A percentile compares a stretch with the other conserved stretches of the same genome.
Conservation (phyloP, 2,113 vertebrate species). For the Octodon degus region DNA sequence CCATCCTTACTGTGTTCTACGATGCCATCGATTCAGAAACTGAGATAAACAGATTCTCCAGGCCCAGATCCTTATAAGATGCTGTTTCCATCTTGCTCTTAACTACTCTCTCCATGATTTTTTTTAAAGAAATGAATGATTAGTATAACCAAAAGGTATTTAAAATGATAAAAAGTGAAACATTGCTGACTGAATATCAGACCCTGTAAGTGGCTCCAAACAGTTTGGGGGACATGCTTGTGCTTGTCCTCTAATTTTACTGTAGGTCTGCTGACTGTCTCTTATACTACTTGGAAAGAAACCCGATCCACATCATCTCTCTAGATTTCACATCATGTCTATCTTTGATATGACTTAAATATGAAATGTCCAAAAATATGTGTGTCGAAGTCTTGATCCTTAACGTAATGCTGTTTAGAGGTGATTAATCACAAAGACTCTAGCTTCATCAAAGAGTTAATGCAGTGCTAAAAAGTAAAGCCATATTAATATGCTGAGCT, state of each 20-base stretch:
- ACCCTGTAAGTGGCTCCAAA: neutral
- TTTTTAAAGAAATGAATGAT: neutral
- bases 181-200: neutral
- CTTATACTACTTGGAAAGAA: neutral
- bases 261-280: neutral
- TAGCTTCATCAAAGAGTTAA: neutral
- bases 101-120: neutral
- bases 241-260: neutral
- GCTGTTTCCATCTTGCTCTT: conserved; percentile 33
- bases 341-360: neutral
- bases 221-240: neutral
- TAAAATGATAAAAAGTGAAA: neutral
- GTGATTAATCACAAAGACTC: neutral
- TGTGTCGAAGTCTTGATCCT: neutral
- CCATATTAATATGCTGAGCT: too few relatives aligned
- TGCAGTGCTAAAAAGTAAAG: too few relatives aligned
- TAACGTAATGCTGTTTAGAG: neutral
- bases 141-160: neutral
- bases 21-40: neutral
- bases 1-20: neutral
- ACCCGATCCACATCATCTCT: neutral
- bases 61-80: neutral
- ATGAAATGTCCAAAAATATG: neutral
- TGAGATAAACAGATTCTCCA: neutral
- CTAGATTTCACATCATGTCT: neutral